Base-by-base conservation (phyloP, 1,140 invertebrate genomes). In the Zaprionus lachaisei region DNA sequence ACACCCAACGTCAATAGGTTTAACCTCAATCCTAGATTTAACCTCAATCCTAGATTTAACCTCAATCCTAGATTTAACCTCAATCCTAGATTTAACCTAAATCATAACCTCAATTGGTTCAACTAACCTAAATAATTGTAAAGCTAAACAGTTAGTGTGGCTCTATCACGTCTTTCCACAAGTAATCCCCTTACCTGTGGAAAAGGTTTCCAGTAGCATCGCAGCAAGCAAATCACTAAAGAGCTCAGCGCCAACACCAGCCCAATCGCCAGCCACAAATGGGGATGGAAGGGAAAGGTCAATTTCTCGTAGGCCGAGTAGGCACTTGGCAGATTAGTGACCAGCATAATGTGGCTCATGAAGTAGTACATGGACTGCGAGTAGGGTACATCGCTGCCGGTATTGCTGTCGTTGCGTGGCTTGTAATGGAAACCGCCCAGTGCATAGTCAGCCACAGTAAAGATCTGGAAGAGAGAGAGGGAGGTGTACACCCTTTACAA, bases 401-500 rank as follows among this genome's bases (percentile, higher is more conserved):
- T 63, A 20, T 66, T 75, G 4, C 67, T 68, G 2, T 56, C 65
- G 22, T 68, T 79, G 5, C 41, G n/a, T 1, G 91, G 81, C 61
- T 90, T 92, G 20, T 87, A 83, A 51, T 91, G 91, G 38, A 92
- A 92, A 2, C 79, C 91, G 0, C 91, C 91, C 68, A 92, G 56
- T 0, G 91, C 85, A 31, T 89, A 92, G 34, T 92, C 91, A 0
- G 86, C 82, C 5, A 70, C 62, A 4, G 26, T 56, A 26, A 92
- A 91, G 12, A 92, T 80, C 91, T 92, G 47, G 4, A 14, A 20
- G 20, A 49, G 47, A 20, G 17, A 47, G 44, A n/a, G 17, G 5
- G 5, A n/a, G 17, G 22, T 49, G 4, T n/a, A 47, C 9, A 20
- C 44, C 2, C 44, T 47, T 15, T 1, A 38, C 4, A 41, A 15